These are phyloP conservation scores for Elysia crispata DNA, from an alignment of 2,888 invertebrate genomes.

Conservation along the genomic window DNA sequence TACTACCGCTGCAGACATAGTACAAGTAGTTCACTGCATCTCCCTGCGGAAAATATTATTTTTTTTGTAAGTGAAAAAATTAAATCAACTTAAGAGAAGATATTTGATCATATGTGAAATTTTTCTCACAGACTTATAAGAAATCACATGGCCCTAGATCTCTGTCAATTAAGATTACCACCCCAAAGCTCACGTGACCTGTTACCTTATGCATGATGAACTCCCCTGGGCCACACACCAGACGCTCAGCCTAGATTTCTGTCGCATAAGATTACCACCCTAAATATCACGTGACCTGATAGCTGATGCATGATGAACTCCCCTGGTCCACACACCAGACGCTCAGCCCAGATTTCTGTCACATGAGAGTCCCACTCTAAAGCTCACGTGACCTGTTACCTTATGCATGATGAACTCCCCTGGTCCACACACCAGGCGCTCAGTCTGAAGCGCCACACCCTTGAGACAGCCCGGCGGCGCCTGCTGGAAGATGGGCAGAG, in stretches of 20 bases:
- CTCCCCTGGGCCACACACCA: slow-evolving; percentile 97
- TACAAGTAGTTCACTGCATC: slow-evolving; percentile 95
- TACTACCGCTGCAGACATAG: slow-evolving; percentile 96
- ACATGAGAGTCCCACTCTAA: too few species aligned
- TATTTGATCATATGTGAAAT: not conserved
- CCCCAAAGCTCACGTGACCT: too few species aligned
- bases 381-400: too few species aligned
- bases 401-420: slow-evolving; percentile 96
- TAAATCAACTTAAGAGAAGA: not conserved
- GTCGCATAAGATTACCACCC: too few species aligned
- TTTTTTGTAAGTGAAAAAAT: not conserved
- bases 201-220: too few species aligned
- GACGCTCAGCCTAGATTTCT: too few species aligned
- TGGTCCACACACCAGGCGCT: slow-evolving; percentile 96
- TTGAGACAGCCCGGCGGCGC: slow-evolving; percentile 96
- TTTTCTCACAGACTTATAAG: not conserved
- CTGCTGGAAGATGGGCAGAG: slow-evolving; percentile 94
- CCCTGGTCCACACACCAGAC: slow-evolving; percentile 97
- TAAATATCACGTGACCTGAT: too few species aligned
- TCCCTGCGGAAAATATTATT: slow-evolving; percentile 80
- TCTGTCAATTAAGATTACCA: too few species aligned
- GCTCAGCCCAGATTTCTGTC: too few species aligned
- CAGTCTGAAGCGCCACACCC: slow-evolving; percentile 92
- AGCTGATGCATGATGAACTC: slow-evolving; percentile 94
- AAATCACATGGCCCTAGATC: too few species aligned